Evolutionary conservation across 1,140 invertebrate genomes (phyloP).

Genomic region (Drosophila kanapiae): DNA sequence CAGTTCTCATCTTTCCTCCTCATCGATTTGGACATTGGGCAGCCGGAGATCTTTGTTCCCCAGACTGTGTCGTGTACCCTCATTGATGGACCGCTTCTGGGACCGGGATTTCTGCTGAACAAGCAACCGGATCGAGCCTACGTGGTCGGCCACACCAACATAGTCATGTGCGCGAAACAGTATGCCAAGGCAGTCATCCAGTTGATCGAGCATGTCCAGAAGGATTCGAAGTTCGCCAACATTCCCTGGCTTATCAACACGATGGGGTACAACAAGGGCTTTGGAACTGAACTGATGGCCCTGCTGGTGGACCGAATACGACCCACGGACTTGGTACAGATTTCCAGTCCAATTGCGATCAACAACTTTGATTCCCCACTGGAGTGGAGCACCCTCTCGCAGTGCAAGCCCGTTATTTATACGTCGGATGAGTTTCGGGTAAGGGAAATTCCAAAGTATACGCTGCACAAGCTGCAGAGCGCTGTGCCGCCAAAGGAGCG

Average conservation of each 20-base stretch:
- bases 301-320: constrained; percentile 85
- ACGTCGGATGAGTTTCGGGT: constrained; percentile 29
- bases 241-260: constrained; percentile 88
- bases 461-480: constrained; percentile 50
- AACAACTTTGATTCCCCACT: constrained; percentile 86
- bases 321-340: constrained; percentile 87
- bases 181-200: constrained; percentile 86
- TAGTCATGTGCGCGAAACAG: constrained; percentile 85
- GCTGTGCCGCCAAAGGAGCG: constrained; percentile 39
- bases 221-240: constrained; percentile 59
- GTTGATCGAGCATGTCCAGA: constrained; percentile 78
- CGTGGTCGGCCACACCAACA: constrained; percentile 86
- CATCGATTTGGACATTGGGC: constrained; percentile 92
- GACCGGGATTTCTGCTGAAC: constrained; percentile 88
- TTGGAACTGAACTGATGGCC: constrained; percentile 86
- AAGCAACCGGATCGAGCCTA: constrained; percentile 77
- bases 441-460: constrained; percentile 20
- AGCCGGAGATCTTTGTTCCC: constrained; percentile 90
- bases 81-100: constrained; percentile 88
- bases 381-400: constrained; percentile 71
- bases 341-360: constrained; percentile 84
- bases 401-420: constrained; percentile 57
- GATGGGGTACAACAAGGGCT: constrained; percentile 88
- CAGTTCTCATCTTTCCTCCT: constrained; percentile 86
- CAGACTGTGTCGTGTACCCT: constrained; percentile 89